phyloP scores from a whole-genome alignment of 2,888 invertebrate species.

The Pteria penguin region DNA sequence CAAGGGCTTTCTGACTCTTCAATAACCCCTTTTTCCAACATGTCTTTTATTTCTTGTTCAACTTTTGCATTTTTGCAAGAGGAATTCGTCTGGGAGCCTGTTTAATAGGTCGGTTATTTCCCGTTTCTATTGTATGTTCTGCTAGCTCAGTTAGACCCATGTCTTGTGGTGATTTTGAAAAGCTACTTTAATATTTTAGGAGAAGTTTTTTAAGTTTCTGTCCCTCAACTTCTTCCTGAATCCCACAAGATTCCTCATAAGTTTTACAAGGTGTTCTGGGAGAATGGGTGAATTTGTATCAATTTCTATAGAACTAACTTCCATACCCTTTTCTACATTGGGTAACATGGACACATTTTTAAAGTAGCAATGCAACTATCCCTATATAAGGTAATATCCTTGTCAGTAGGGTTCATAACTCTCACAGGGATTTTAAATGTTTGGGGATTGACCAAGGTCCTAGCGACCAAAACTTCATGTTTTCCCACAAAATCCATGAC shows the following conservation, averaged over 20 bases:
- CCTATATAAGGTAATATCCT: slow-evolving; percentile 23
- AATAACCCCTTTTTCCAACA: not conserved
- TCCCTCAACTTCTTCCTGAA: not conserved
- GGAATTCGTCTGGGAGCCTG: no score
- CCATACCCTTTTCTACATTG: no score
- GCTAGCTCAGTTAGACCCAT: not conserved
- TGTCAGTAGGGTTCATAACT: slow-evolving; percentile 17
- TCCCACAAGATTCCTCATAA: not conserved
- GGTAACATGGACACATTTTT: no score
- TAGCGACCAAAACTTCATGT: slow-evolving; percentile 30
- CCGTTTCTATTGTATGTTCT: not conserved
- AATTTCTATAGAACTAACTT: no score
- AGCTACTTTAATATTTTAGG: not conserved
- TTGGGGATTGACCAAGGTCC: slow-evolving; percentile 11
- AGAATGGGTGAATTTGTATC: no score
- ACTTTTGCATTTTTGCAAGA: no score
- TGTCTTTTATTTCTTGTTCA: slow-evolving; percentile 2
- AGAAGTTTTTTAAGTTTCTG: not conserved
- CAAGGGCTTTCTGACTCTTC: slow-evolving; percentile 16
- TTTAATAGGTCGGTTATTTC: not conserved
- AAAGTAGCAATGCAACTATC: slow-evolving; percentile 10
- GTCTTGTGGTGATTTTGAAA: not conserved
- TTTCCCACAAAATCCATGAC: slow-evolving; percentile 12
- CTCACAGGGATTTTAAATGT: slow-evolving; percentile 15
- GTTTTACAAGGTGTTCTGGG: no score